Evolutionary conservation across 2,888 invertebrate species (phyloP).

Genomic region (Norana najaformis): DNA sequence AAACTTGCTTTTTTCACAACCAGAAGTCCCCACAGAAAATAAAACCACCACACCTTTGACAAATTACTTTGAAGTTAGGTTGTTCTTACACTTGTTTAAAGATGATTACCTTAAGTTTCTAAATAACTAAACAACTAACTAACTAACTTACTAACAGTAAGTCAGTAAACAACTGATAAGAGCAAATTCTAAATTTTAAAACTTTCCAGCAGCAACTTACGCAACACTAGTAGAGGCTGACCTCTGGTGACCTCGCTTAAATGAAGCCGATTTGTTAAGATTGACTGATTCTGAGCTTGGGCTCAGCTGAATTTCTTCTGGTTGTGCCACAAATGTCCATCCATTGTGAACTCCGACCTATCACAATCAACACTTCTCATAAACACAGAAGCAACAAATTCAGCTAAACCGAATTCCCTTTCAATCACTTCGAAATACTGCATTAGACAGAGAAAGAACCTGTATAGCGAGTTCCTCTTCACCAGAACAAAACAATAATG

Average conservation of each 20-base stretch:
- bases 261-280: conserved; percentile 28
- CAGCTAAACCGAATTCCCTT: not conserved
- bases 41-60: too few species aligned
- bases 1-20: not conserved
- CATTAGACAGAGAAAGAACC: not conserved
- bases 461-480: too few species aligned
- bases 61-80: too few species aligned
- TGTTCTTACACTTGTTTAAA: too few species aligned
- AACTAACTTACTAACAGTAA: too few species aligned
- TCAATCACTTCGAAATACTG: not conserved
- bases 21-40: not conserved
- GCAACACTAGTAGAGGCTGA: conserved; percentile 42
- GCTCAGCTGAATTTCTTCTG: conserved; percentile 60
- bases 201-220: conserved; percentile 38
- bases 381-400: not conserved
- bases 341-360: conserved; percentile 66
- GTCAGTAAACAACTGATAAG: not conserved
- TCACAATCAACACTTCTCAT: conserved; percentile 26
- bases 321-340: conserved; percentile 63
- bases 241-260: conserved; percentile 41
- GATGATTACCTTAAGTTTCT: too few species aligned
- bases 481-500: not conserved
- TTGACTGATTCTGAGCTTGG: conserved; percentile 36
- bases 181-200: not conserved
- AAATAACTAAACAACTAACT: too few species aligned